Evolutionary conservation across 2,113 vertebrate species (phyloP).

Genomic region (Pluvialis apricaria): DNA sequence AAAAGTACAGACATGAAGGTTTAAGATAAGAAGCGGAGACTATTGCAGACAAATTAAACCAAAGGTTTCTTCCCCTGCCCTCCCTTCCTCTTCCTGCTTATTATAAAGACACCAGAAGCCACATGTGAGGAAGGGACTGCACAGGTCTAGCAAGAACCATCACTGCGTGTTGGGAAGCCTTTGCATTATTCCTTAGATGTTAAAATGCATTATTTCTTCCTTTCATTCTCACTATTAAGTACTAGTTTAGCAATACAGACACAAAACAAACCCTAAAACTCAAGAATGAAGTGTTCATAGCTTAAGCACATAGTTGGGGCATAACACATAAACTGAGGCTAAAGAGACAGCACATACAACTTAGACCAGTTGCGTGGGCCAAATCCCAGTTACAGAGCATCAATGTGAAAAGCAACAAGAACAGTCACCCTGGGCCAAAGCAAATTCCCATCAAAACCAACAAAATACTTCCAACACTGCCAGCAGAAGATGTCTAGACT

Average conservation of each 20-base stretch:
- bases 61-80: not conserved
- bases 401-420: fast-evolving
- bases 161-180: not conserved
- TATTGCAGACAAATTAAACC: not conserved
- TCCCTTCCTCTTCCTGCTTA: not conserved
- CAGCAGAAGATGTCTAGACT: not conserved
- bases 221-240: not conserved
- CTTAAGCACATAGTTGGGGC: not conserved
- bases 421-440: not conserved
- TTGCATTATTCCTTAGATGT: not conserved
- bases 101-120: not conserved
- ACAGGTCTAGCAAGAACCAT: not conserved
- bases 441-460: not conserved
- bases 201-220: not conserved
- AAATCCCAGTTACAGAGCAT: not conserved
- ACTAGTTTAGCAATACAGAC: not conserved
- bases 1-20: not conserved
- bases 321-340: not conserved
- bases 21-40: not conserved
- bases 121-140: not conserved
- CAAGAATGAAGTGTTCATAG: not conserved
- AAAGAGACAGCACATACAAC: not conserved
- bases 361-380: not conserved
- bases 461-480: not conserved
- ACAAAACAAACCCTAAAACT: not conserved